phyloP scores from a whole-genome alignment of 2,888 invertebrate genomes.

The Acheta domesticus region DNA sequence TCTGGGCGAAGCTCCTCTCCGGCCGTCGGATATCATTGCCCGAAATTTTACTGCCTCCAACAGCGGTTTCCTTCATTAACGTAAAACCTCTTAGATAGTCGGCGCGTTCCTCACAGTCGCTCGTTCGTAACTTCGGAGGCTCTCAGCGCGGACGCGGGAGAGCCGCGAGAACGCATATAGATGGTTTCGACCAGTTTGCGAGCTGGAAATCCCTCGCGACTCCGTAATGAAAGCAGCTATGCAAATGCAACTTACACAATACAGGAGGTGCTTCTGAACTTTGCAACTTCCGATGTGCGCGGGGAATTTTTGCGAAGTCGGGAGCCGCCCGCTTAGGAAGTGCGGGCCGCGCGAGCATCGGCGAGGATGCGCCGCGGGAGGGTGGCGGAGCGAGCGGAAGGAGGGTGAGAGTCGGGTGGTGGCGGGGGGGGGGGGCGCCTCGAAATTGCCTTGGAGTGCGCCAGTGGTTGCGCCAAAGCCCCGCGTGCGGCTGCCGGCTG shows the following conservation, averaged over 20 bases:
- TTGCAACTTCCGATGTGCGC: not conserved
- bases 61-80: not conserved
- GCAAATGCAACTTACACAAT: conserved; percentile 9
- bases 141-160: not conserved
- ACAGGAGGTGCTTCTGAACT: conserved; percentile 5
- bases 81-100: not conserved
- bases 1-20: too few species aligned
- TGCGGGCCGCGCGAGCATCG: not conserved
- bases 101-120: not conserved
- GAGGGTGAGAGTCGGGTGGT: not conserved
- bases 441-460: not conserved
- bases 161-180: not conserved
- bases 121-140: not conserved
- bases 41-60: too few species aligned
- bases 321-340: not conserved
- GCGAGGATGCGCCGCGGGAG: not conserved
- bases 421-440: not conserved
- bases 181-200: conserved; percentile 1
- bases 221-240: not conserved
- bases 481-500: not conserved
- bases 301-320: not conserved
- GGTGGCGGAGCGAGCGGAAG: not conserved
- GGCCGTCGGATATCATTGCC: too few species aligned
- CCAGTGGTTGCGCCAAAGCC: not conserved
- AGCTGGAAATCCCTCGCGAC: not conserved